These are phyloP conservation scores for Leucophenga varia DNA, from an alignment of 1,140 invertebrate species.

Conservation along the genomic window DNA sequence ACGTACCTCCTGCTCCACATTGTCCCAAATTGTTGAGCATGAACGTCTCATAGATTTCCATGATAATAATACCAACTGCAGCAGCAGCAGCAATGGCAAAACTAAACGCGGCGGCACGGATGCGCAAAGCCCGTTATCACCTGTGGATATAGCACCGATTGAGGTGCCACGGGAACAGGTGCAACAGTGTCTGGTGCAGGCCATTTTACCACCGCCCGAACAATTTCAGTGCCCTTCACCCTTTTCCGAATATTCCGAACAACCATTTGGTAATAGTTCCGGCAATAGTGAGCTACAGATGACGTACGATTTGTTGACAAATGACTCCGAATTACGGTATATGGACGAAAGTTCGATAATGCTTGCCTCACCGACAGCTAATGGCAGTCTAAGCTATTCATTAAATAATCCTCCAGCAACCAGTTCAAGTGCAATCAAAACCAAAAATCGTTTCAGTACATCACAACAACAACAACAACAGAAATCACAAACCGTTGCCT, in stretches of 20 bases:
- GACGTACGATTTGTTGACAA: slow-evolving; percentile 74
- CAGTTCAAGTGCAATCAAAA: slow-evolving; percentile 60
- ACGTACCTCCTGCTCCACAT: slow-evolving; percentile 48
- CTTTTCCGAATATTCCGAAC: slow-evolving; percentile 64
- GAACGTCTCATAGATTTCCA: slow-evolving; percentile 53
- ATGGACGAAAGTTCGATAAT: slow-evolving; percentile 90
- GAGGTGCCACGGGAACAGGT: slow-evolving; percentile 58
- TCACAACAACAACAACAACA: slow-evolving; percentile 30
- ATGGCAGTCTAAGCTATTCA: slow-evolving; percentile 68
- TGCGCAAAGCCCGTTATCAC: slow-evolving; percentile 44
- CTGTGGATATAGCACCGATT: slow-evolving; percentile 55
- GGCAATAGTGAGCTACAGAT: slow-evolving; percentile 55
- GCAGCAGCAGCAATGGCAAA: slow-evolving; percentile 29
- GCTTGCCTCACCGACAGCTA: slow-evolving; percentile 69
- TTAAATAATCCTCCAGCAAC: slow-evolving; percentile 60
- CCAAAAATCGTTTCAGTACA: slow-evolving; percentile 5
- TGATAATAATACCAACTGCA: slow-evolving; percentile 31
- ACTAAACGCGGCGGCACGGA: slow-evolving; percentile 2
- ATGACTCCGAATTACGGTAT: slow-evolving; percentile 76
- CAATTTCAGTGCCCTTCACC: slow-evolving; percentile 70
- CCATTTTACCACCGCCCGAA: slow-evolving; percentile 73
- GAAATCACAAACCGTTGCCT: slow-evolving; percentile 32
- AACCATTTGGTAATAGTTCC: slow-evolving; percentile 54
- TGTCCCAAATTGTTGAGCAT: slow-evolving; percentile 52
- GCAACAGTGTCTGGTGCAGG: slow-evolving; percentile 61